Evolutionary conservation across 23 tunicate species (phyloP), one percentile per base, ranked within the genome.

Genomic region (Styela plicata): DNA sequence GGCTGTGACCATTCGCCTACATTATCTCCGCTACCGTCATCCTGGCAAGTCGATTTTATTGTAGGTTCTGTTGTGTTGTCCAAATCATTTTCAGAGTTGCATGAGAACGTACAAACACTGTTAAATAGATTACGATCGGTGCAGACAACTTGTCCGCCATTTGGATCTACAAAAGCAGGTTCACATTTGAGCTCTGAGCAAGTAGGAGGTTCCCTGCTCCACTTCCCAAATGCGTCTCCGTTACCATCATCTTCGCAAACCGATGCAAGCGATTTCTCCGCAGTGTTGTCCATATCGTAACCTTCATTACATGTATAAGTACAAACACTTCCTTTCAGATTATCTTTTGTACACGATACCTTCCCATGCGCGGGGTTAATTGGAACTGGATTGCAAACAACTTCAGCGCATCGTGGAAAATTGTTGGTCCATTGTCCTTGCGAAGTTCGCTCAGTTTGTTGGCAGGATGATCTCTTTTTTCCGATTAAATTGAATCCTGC

Each of bases 181-280:
- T 70, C 68, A 35, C 85, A 82, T 33, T 27, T 57, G 31, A 69
- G 69, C 34, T 64, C 64, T 24, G 78, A 33, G 61, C 94, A 89
- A 13, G 78, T 73, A 13, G 88, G 88, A 2, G 84, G 75, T 0
- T 26, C 36, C 24, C 32, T 23, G 33, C 73, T 74, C 94, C 94
- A 89, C 25, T 69, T 79, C 19, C 94, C 94, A 20, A 52, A 35
- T 1, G 85, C 82, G 35, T 89, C 88, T 3, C 78, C 78, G 80
- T 89, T 75, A 5, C 24, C 32, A 36, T 89, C 94, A 80, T 89
- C 94, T 0, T 27, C 64, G 64, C 94, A 89, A 3, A 67, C 73
- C 0, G 88, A 71, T 17, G 22, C n/a, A 3, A 35, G 26, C 3
- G 36, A 22, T 24, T 24, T 24, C 31, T 13, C 13, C 17, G 7